Evolutionary conservation across 2,888 invertebrate genomes (phyloP).

Genomic region (Esperia sulphurella): DNA sequence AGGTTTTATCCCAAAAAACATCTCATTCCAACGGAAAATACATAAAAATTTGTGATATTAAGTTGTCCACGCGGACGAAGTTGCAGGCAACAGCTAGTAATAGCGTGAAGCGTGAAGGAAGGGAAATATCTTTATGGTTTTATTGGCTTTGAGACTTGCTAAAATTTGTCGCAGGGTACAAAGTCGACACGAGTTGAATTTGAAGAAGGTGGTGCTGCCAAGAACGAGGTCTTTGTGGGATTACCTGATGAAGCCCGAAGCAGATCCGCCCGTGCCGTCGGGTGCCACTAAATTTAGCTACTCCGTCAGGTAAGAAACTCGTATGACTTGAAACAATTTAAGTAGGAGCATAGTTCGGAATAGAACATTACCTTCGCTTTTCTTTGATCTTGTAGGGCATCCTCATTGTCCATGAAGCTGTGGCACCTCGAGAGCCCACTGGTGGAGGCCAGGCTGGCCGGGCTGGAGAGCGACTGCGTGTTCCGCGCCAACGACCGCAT

Average conservation of each 20-base stretch:
- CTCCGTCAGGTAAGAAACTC: slow-evolving; percentile 74
- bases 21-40: no score
- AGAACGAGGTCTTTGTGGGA: slow-evolving; percentile 52
- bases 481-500: slow-evolving; percentile 88
- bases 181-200: slow-evolving; percentile 47
- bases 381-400: slow-evolving; percentile 51
- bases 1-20: no score
- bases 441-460: slow-evolving; percentile 81
- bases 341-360: no score
- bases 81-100: no score
- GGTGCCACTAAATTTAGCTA: slow-evolving; percentile 87
- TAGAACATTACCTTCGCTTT: no score
- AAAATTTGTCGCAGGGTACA: slow-evolving; percentile 39
- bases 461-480: slow-evolving; percentile 86
- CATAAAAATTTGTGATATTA: no score
- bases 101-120: no score
- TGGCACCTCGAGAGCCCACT: slow-evolving; percentile 86
- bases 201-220: slow-evolving; percentile 48
- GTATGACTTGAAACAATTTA: no score
- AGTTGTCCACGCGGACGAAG: no score
- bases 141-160: neutral
- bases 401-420: slow-evolving; percentile 81
- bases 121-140: no score
- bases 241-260: slow-evolving; percentile 55
- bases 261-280: slow-evolving; percentile 85